Conservation (phyloP, 2,113 vertebrate species). For the Mesitornis unicolor region DNA sequence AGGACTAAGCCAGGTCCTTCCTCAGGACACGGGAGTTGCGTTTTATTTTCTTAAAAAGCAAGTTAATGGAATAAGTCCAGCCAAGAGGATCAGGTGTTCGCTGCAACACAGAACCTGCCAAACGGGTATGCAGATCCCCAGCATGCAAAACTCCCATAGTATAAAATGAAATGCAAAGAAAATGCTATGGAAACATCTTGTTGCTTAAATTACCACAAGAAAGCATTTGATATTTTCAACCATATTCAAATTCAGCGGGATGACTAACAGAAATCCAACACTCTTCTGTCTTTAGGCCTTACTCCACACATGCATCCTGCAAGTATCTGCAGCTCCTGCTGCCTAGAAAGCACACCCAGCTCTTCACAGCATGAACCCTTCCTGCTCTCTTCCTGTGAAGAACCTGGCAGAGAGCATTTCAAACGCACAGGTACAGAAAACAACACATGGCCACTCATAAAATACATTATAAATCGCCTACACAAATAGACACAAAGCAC, state of each 20-base stretch:
- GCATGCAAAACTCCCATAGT: neutral
- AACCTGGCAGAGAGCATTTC: neutral
- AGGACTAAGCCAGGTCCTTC: neutral
- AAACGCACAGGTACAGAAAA: neutral
- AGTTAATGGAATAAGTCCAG: neutral
- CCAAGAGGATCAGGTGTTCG: neutral
- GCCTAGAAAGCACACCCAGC: neutral
- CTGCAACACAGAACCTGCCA: conserved; percentile 26
- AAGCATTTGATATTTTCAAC: conserved; percentile 5
- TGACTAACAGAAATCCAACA: neutral
- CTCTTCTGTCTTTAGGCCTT: conserved; percentile 1
- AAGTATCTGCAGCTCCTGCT: neutral
- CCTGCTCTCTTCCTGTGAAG: neutral
- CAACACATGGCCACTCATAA: neutral
- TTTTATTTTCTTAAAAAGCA: conserved; percentile 12
- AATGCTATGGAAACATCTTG: conserved; percentile 28
- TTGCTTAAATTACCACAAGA: conserved; percentile 26
- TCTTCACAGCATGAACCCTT: neutral
- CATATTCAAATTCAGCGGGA: neutral
- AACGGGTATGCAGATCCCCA: conserved; percentile 3
- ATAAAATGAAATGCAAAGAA: conserved; percentile 25
- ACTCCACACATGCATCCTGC: neutral
- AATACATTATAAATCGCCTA: neutral
- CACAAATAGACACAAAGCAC: neutral
- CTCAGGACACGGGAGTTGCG: neutral